These are phyloP conservation scores for Ametastegia equiseti DNA, from an alignment of 2,888 invertebrate genomes.

Conservation along the genomic window DNA sequence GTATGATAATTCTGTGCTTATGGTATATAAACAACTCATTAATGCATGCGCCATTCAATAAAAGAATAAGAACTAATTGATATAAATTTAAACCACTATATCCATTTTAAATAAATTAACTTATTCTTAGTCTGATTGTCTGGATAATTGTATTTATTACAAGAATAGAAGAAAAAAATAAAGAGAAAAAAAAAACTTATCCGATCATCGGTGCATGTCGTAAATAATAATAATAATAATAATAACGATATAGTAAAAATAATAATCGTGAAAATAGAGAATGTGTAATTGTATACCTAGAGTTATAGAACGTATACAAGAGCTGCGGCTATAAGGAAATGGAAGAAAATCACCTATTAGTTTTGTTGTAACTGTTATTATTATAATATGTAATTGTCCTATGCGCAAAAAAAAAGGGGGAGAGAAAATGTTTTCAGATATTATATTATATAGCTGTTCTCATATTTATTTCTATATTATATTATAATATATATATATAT, in stretches of 20 bases:
- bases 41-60: slow-evolving; percentile 23
- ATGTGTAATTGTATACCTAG: slow-evolving; percentile 1
- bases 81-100: too few species aligned
- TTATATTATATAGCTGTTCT: background rate
- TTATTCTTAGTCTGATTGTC: slow-evolving; percentile 20
- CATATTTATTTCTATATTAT: slow-evolving; percentile 1
- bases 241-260: background rate
- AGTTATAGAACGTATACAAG: background rate
- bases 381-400: too few species aligned
- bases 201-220: slow-evolving; percentile 27
- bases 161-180: background rate
- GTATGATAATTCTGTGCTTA: slow-evolving; percentile 38
- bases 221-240: background rate
- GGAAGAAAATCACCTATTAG: background rate
- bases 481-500: background rate
- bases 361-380: slow-evolving; percentile 16
- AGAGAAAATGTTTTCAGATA: background rate
- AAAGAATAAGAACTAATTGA: slow-evolving; percentile 4
- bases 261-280: slow-evolving; percentile 3
- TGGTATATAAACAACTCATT: slow-evolving; percentile 1
- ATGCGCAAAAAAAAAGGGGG: background rate
- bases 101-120: background rate
- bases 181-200: slow-evolving; percentile 8
- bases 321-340: background rate
- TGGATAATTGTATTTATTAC: background rate